Evolutionary conservation across 2,888 invertebrate genomes (phyloP).

Genomic region (Callinectes sapidus): DNA sequence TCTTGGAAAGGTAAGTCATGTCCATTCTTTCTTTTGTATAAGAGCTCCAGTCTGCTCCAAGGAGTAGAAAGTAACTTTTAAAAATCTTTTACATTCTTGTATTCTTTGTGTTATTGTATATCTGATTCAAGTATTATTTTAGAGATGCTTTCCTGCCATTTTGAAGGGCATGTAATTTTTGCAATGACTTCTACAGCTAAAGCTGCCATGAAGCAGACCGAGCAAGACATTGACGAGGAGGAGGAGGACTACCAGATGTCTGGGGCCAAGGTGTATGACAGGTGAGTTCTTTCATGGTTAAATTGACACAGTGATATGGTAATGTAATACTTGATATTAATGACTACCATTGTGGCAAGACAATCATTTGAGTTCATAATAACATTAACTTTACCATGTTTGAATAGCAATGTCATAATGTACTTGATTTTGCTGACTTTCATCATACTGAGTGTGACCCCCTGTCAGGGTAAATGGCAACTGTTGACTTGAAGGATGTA

Average conservation of each 20-base stretch:
- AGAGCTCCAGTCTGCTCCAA: background rate
- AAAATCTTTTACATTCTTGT: background rate
- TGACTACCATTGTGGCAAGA: conserved; percentile 37
- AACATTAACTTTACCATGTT: background rate
- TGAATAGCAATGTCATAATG: background rate
- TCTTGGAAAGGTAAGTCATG: conserved; percentile 49
- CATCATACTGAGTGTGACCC: background rate
- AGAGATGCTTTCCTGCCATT: background rate
- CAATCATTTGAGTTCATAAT: conserved; percentile 44
- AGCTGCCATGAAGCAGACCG: conserved; percentile 37
- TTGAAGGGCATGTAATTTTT: background rate
- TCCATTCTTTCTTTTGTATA: background rate
- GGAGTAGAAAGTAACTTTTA: background rate
- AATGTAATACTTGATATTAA: background rate
- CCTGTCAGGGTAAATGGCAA: background rate
- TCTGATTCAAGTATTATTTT: background rate
- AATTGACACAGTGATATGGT: background rate
- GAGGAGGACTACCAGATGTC: conserved; percentile 69
- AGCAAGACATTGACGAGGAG: conserved; percentile 69
- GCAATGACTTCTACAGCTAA: conserved; percentile 18
- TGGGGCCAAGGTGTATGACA: conserved; percentile 66
- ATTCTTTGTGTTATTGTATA: background rate
- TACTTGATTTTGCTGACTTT: background rate
- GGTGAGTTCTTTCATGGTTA: conserved; percentile 40
- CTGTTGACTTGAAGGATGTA: background rate